Evolutionary conservation across 2,113 vertebrate genomes (phyloP).

Genomic region (Hippoglossus stenolepis): DNA sequence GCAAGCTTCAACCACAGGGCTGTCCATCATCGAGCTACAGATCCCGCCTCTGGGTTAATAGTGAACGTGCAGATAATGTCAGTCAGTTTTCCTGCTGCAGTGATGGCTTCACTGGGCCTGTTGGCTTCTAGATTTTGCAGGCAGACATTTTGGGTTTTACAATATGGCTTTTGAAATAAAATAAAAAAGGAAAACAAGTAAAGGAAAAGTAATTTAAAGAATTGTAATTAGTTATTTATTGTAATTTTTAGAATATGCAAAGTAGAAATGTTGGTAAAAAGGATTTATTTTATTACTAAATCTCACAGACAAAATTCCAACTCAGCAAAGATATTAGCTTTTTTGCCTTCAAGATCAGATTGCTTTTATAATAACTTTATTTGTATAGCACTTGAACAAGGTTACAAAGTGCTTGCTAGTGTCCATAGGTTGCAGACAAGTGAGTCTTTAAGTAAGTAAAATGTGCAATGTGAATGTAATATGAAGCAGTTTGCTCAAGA

Average conservation of each 20-base stretch:
- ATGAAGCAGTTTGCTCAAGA: constrained; percentile 1
- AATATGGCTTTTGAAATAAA: constrained; percentile 2
- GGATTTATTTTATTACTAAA: constrained; percentile 15
- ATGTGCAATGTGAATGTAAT: constrained; percentile 14
- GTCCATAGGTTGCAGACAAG: not conserved
- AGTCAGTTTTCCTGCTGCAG: constrained; percentile 29
- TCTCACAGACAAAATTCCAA: constrained; percentile 26
- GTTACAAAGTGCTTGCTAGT: not conserved
- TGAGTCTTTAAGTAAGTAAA: not conserved
- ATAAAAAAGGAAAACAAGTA: not conserved
- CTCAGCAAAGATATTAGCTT: constrained; percentile 31
- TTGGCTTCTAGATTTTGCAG: not conserved
- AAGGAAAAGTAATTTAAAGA: not conserved
- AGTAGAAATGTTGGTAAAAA: constrained; percentile 6
- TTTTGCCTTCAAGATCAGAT: not conserved
- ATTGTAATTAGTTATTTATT: not conserved
- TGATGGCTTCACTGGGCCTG: constrained; percentile 58
- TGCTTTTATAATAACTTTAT: constrained; percentile 14
- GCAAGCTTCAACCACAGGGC: constrained; percentile 54
- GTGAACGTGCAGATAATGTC: constrained; percentile 60
- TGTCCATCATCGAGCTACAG: constrained; percentile 67
- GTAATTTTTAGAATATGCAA: not conserved
- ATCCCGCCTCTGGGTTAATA: constrained; percentile 60
- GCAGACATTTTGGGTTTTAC: not conserved
- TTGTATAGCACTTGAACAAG: too few species aligned